Percentiles rank a stretch among this genome's conserved stretches.
These are phyloP conservation scores for Zoroaster sp. DNA, from an alignment of 53 echinoderm and acorn worm species.

Conservation along the genomic window DNA sequence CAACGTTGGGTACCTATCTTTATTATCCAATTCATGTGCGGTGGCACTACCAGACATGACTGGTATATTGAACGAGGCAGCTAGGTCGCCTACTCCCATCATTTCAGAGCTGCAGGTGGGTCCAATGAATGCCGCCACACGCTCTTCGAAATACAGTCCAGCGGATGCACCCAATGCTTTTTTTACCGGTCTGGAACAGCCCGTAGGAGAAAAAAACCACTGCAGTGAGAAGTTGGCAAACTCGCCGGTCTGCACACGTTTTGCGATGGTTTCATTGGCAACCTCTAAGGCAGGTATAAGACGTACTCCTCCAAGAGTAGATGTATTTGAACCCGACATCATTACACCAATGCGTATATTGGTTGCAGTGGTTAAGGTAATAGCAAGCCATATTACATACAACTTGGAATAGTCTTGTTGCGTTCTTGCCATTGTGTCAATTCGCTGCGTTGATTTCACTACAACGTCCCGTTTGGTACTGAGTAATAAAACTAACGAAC, in stretches of 20 bases:
- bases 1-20: constrained; percentile 49
- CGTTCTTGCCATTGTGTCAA: no score
- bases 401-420: no score
- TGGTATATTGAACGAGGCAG: constrained; percentile 70
- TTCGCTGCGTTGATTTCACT: no score
- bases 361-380: no score
- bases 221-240: constrained; percentile 70
- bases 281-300: constrained; percentile 68
- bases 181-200: not conserved
- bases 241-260: constrained; percentile 38
- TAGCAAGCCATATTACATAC: no score
- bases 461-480: no score
- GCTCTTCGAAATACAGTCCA: not conserved
- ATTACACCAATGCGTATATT: no score
- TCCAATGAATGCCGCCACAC: constrained; percentile 70
- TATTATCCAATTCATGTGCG: constrained; percentile 46
- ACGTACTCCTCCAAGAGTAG: not conserved
- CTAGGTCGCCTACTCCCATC: constrained; percentile 67
- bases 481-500: no score
- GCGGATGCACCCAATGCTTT: not conserved
- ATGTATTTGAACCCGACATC: no score
- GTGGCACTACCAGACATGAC: constrained; percentile 45
- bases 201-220: not conserved
- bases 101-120: constrained; percentile 72
- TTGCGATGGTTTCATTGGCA: constrained; percentile 64